These are phyloP conservation scores for Pelmatolapia mariae DNA, from an alignment of 2,113 vertebrate genomes.

Conservation along the genomic window DNA sequence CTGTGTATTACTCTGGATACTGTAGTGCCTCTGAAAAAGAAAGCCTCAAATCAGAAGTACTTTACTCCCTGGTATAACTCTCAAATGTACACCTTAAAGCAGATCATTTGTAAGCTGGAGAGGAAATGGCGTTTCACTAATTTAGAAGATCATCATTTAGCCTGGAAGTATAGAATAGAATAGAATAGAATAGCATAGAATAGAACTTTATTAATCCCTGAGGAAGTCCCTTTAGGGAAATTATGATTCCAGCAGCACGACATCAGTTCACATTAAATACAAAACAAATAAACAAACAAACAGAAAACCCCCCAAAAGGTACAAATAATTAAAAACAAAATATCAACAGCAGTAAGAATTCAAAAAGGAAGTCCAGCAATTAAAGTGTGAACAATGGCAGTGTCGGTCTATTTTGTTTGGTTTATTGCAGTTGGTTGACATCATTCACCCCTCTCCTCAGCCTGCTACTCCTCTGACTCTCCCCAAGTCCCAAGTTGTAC, in stretches of 20 bases:
- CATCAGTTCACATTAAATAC: not conserved
- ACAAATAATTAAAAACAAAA: not conserved
- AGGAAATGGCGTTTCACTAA: not conserved
- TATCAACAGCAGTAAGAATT: not conserved
- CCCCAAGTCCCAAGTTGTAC: not conserved
- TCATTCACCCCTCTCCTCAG: not conserved
- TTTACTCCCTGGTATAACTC: not conserved
- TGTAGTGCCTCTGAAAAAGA: not conserved
- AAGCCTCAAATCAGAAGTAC: not conserved
- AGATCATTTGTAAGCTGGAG: not conserved
- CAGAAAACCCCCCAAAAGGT: not conserved
- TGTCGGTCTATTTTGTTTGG: not conserved
- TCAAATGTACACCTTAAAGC: not conserved
- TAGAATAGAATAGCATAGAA: not conserved
- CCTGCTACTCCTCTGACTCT: not conserved
- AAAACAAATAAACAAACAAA: not conserved
- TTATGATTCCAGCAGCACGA: not conserved
- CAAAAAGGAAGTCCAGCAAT: not conserved
- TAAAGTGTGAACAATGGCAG: not conserved
- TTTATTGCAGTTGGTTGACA: not conserved
- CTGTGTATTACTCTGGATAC: not conserved
- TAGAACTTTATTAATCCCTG: not conserved
- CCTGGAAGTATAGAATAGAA: not conserved
- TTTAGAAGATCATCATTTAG: not conserved
- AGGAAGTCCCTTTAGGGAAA: not conserved